Percentiles rank a stretch among this genome's conserved stretches.
These are phyloP conservation scores for Lerista edwardsae DNA, from an alignment of 2,797 vertebrate genomes.

Conservation along the genomic window DNA sequence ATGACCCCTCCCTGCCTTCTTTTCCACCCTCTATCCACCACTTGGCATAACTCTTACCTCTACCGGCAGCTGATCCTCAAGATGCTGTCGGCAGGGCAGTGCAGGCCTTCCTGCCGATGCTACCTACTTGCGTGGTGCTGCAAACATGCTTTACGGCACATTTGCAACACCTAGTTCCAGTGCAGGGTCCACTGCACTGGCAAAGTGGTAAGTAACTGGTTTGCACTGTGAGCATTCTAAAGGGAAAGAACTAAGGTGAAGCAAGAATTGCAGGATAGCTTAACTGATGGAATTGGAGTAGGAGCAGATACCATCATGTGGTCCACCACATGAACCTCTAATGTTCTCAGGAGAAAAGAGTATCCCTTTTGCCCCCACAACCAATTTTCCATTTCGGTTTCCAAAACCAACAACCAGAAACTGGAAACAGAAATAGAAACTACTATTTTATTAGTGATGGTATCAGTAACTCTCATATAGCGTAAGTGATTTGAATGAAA, in stretches of 20 bases:
- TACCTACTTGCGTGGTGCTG: too few relatives aligned
- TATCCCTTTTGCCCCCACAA: not conserved
- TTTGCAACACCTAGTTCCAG: too few relatives aligned
- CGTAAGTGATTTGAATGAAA: not conserved
- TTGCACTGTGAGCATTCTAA: not conserved
- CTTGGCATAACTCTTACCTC: too few relatives aligned
- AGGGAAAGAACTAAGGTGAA: not conserved
- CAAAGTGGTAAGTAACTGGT: too few relatives aligned
- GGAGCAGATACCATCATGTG: not conserved
- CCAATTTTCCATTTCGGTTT: not conserved
- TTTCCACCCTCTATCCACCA: too few relatives aligned
- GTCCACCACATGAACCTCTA: not conserved
- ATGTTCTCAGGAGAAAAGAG: not conserved
- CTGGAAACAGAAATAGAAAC: too few relatives aligned
- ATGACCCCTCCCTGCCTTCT: too few relatives aligned
- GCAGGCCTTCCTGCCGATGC: too few relatives aligned
- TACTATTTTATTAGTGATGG: not conserved
- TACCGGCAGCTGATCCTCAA: too few relatives aligned
- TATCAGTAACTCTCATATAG: not conserved
- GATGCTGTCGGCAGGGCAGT: too few relatives aligned
- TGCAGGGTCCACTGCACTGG: too few relatives aligned
- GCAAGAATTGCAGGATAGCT: not conserved
- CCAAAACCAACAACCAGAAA: not conserved
- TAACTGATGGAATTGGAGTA: fast-evolving
- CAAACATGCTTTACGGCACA: too few relatives aligned